These are phyloP conservation scores for Phyllostomus hastatus DNA, from an alignment of 2,113 vertebrate species.

Conservation along the genomic window DNA sequence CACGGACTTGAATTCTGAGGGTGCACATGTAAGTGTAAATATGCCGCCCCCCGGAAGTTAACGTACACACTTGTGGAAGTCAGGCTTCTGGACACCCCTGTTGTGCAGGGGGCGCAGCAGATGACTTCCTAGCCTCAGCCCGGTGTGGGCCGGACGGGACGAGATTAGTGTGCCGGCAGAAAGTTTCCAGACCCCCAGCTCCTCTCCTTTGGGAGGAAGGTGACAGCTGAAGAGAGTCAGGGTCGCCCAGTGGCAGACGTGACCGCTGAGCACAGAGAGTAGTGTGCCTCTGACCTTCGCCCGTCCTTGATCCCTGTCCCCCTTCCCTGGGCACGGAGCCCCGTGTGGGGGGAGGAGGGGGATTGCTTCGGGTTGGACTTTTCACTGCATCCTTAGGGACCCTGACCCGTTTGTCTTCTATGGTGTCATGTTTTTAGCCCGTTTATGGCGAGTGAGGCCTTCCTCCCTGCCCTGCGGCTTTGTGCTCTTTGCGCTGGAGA, in stretches of 20 bases:
- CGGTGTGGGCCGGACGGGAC: background rate
- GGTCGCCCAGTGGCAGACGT: background rate
- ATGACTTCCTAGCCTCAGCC: background rate
- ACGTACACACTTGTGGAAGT: background rate
- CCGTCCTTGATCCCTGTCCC: background rate
- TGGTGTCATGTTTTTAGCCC: background rate
- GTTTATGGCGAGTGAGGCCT: background rate
- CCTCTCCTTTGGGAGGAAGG: slow-evolving; percentile 36
- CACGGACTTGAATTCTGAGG: background rate
- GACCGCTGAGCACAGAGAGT: background rate
- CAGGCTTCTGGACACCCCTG: background rate
- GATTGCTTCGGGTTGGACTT: background rate
- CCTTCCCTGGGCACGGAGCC: no score
- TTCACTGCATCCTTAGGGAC: background rate
- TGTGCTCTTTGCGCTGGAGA: background rate
- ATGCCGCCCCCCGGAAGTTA: background rate
- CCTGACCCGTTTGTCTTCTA: background rate
- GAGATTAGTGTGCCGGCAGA: background rate
- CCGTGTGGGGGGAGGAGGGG: background rate
- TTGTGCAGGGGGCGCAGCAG: background rate
- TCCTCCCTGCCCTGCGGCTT: background rate
- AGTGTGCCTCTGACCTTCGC: background rate
- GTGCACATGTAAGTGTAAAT: background rate
- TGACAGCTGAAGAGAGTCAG: slow-evolving; percentile 63
- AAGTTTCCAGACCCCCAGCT: background rate